Base-by-base conservation (phyloP, 2,888 invertebrate species). In the Meteorus colon region DNA sequence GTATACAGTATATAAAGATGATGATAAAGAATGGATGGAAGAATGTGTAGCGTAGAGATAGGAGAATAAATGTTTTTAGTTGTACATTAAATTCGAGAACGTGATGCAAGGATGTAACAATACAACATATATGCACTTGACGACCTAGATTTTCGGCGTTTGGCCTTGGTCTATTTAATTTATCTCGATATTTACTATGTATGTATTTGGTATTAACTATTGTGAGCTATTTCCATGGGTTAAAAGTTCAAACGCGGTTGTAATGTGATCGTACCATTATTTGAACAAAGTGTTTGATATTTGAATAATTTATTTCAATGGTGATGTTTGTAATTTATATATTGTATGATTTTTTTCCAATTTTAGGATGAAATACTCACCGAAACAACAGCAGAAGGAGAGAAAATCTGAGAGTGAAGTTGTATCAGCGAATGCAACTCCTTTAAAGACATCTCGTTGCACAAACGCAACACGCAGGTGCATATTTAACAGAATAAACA, bases 321-420 rank as follows among this genome's bases (percentile, higher is more conserved):
- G 34, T 34, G 6, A 34, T 34, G 2, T 14, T 10, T 6, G 34
- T 63, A 16, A 31, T 31, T 63, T 29, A 6, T 27, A 8, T 62
- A 4, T 29, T 27, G 4, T 12, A 62, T 29, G 16, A 37, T 27
- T 16, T 71, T 29, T 37, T 41, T 37, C 41, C 8, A 48, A 1
- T 63, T 81, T 41, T 77, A 82, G 81, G 77, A 89, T 89, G 89
- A 89, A 89, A 86, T 89, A 89, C 83, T 89, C 89, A 78, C 88
- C 89, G 84, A 84, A 86, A 76, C 88, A 88, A 77, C 86, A 87
- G 80, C 88, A 87, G 77, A 87, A 89, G 82, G 86, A 88, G 78
- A 80, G 87, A 66, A 89, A 89, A 83, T 89, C 88, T 79, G 88
- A 88, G 83, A 88, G 88, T 81, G 88, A 89, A 68, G 82, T 84